Evolutionary conservation across 2,113 vertebrate genomes (phyloP), one percentile per base, ranked within the genome.

Genomic region (Oplegnathus fasciatus): DNA sequence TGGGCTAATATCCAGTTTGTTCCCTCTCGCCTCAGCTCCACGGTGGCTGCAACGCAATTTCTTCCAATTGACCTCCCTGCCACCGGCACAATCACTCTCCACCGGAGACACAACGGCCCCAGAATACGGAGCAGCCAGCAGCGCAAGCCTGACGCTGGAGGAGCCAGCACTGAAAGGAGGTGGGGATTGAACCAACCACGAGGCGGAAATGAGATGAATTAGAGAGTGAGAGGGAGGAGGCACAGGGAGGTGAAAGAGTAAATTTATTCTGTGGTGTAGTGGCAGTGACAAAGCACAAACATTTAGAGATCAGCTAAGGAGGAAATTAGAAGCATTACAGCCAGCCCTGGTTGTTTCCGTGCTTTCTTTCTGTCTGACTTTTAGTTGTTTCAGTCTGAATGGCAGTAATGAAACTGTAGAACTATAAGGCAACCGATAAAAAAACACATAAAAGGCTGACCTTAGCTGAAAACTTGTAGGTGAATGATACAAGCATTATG

Each of bases 51-150:
- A 93, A 92, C 90, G 82, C 95, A 95, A 95, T 95, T 95, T 94
- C 93, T 95, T 95, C 94, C 93, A 94, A 95, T 95, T 95, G 94
- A 96, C 95, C 95, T 95, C 91, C 88, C 92, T 93, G 94, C 92
- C 94, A 95, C 92, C 66, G 86, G 91, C 94, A 91, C 94, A 94
- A 94, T 94, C 94, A 93, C 88, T 95, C 93, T 93, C 92, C 88
- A 92, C 86, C 86, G 54, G 91, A 93, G 92, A 95, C 92, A 89
- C 89, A 85, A 94, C 91, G 68, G 81, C 81, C 82, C 74, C 87
- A 44, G 94, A 96, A 95, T 93, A 92, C 91, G 85, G 92, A 94
- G 90, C 92, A 94, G 93, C 86, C 89, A 71, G 83, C 86, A 82
- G 82, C 75, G 18, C 50, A 55, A 10, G 79, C 68, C 80, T 46